Percentiles rank a stretch among this genome's conserved stretches.
phyloP scores from a whole-genome alignment of 2,797 vertebrate genomes.

The Mus caroli region DNA sequence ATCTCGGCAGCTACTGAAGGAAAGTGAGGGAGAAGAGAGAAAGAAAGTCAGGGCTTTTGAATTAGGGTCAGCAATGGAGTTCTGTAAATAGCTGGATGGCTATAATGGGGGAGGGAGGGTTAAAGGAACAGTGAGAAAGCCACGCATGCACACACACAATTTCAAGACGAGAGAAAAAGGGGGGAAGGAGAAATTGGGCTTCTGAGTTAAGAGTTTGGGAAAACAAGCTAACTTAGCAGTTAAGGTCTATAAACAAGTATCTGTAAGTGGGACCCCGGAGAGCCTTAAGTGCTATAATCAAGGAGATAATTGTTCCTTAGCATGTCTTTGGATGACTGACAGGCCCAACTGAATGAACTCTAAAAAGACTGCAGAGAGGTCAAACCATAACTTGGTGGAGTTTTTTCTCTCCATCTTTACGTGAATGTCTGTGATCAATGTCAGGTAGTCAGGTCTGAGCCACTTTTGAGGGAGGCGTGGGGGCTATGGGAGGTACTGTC shows the following conservation, averaged over 20 bases:
- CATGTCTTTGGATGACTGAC: background rate
- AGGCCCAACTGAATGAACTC: background rate
- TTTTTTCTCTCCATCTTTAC: background rate
- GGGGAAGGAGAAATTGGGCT: background rate
- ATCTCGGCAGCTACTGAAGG: background rate
- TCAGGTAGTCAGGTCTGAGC: background rate
- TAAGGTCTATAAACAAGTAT: background rate
- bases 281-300: fast-evolving
- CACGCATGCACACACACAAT: background rate
- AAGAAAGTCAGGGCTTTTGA: background rate
- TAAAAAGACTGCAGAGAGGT: background rate
- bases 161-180: background rate
- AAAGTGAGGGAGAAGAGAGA: background rate
- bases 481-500: background rate
- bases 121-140: background rate
- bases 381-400: background rate
- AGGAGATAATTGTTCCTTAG: background rate
- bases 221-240: background rate
- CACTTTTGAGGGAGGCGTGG: background rate
- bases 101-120: fast-evolving
- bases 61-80: background rate
- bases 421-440: background rate
- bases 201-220: background rate
- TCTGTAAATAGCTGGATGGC: background rate
- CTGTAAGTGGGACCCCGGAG: background rate